These are phyloP conservation scores for Pammene aurita DNA, from an alignment of 2,888 invertebrate species.

Conservation along the genomic window DNA sequence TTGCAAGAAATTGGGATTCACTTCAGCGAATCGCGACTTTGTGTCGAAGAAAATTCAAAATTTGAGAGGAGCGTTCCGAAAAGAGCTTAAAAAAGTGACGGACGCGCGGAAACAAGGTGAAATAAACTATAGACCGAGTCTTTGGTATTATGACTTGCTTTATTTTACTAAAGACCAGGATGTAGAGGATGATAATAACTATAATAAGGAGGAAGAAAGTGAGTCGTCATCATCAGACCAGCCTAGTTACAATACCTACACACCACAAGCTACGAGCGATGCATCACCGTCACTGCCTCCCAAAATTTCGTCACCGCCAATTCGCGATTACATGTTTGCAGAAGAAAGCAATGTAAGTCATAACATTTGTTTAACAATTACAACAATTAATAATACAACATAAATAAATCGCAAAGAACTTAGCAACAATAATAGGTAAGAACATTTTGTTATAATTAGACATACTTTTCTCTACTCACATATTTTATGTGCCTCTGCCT, in stretches of 20 bases:
- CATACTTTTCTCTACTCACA: no score
- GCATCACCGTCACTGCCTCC: not conserved
- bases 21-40: not conserved
- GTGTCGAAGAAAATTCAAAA: constrained; percentile 4
- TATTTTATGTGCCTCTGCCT: no score
- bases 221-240: not conserved
- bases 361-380: no score
- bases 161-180: constrained; percentile 1
- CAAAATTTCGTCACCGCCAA: not conserved
- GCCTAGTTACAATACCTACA: not conserved
- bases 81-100: not conserved
- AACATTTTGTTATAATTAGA: no score
- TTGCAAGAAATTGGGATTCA: not conserved
- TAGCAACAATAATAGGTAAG: no score
- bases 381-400: no score
- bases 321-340: not conserved
- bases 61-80: not conserved
- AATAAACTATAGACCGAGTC: not conserved
- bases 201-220: constrained; percentile 2
- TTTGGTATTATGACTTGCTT: constrained; percentile 1
- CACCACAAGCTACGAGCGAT: not conserved
- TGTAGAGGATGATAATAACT: not conserved
- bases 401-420: no score
- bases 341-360: constrained; percentile 4
- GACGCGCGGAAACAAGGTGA: not conserved